Base-by-base conservation (phyloP, 2,113 vertebrate species). In the Oncorhynchus gorbuscha region DNA sequence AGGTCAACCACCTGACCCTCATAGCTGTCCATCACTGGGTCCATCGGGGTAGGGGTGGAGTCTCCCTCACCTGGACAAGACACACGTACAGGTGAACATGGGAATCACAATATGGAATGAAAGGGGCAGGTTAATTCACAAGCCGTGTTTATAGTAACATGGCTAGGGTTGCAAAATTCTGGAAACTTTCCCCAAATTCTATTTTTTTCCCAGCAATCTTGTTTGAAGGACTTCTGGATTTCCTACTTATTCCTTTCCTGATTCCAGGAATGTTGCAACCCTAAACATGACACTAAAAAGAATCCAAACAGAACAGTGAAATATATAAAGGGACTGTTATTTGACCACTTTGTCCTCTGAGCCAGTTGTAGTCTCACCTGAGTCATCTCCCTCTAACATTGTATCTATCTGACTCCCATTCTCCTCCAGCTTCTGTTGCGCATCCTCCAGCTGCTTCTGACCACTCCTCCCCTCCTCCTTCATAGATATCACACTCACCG, bases 1-100 rank as follows among this genome's bases (percentile, higher is more conserved):
- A 95, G 24, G 79, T 99, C 95, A 58, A 96, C 92, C 1, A 90
- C 26, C 0, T 79, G 67, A 1, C 71, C 65, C 4, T 88, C 87
- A 1, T 13, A 2, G 12, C 2, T 0, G 0, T 67, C 45, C 0
- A 45, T 48, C 9, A 11, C 30, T 0, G 13, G 28, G 65, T 75
- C 78, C 1, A 6, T 16, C 0, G 61, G 2, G 14, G 85, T 12
- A 13, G 85, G 39, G 13, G n/a, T 0, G 11, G 4, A 7, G 0
- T 76, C 78, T 0, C 70, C 61, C 32, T 88, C 81, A 69, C 74
- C 93, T 94, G 30, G 65, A 71, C 58, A 8, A 59, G 24, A 76
- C 14, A 71, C 20, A 20, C 18, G 6, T 45, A 22, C n/a, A 24
- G 59, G 59, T 62, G 7, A n/a, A 22, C 16, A 9, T 45, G 39